Percentiles rank a stretch among this genome's conserved stretches.
These are phyloP conservation scores for Crotophaga sulcirostris DNA, from an alignment of 2,113 vertebrate genomes.

Conservation along the genomic window DNA sequence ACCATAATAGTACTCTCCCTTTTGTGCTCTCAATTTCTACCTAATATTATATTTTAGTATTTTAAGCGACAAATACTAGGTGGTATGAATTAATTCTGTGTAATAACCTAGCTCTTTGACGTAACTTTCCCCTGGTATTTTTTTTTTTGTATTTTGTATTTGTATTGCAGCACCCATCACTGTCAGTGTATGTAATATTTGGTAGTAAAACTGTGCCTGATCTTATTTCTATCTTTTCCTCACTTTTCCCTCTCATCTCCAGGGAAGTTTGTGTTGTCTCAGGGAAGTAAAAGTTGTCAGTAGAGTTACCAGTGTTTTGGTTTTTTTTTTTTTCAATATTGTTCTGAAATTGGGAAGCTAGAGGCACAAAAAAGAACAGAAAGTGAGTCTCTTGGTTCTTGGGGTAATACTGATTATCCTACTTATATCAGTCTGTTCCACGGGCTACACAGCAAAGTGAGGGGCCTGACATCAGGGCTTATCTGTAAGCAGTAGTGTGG, in stretches of 20 bases:
- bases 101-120: not conserved
- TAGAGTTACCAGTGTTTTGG: not conserved
- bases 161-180: not conserved
- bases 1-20: not conserved
- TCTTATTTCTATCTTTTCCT: not conserved
- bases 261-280: not conserved
- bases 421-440: not conserved
- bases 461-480: not conserved
- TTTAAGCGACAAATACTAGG: not conserved
- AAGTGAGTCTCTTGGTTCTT: not conserved
- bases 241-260: not conserved
- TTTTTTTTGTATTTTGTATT: not conserved
- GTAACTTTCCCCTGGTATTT: not conserved
- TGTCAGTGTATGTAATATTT: not conserved
- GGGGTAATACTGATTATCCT: not conserved
- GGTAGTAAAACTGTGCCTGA: not conserved
- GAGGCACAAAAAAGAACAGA: not conserved
- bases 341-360: not conserved
- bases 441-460: not conserved
- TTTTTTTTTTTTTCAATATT: not conserved
- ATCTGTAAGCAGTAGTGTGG: not conserved
- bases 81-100: not conserved
- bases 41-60: too few relatives aligned
- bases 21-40: not conserved
- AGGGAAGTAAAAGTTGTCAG: not conserved